These are phyloP conservation scores for Menidia beryllina DNA, from an alignment of 2,113 vertebrate genomes.

Conservation along the genomic window DNA sequence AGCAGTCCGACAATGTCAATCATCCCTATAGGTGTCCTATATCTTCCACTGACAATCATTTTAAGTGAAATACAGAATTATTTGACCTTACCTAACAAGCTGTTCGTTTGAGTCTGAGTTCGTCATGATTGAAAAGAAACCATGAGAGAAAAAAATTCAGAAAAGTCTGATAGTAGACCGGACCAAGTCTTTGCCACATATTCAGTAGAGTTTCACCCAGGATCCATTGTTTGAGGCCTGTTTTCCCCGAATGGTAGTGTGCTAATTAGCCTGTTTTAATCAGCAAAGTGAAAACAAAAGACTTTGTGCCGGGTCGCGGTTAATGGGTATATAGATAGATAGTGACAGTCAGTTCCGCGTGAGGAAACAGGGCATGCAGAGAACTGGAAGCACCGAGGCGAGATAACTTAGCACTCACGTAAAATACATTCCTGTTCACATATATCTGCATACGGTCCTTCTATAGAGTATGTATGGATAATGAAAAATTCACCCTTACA, in stretches of 20 bases:
- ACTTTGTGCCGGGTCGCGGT: constrained; percentile 36
- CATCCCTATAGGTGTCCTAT: constrained; percentile 7
- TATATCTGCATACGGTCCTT: constrained; percentile 18
- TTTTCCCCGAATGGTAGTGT: constrained; percentile 39
- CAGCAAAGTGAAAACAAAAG: constrained; percentile 43
- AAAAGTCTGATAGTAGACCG: constrained; percentile 25
- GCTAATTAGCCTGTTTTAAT: constrained; percentile 68
- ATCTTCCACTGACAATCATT: constrained; percentile 1
- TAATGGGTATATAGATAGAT: constrained; percentile 71
- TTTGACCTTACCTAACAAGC: constrained; percentile 21
- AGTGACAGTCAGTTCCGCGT: constrained; percentile 73
- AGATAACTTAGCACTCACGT: constrained; percentile 50
- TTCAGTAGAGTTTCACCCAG: constrained; percentile 38
- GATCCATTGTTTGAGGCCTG: constrained; percentile 19
- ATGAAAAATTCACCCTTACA: constrained; percentile 1
- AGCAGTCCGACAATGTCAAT: constrained; percentile 21
- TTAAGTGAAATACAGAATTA: constrained; percentile 16
- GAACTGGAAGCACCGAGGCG: constrained; percentile 55
- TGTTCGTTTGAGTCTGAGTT: constrained; percentile 5
- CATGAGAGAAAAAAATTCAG: too few relatives aligned
- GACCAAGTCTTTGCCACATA: constrained; percentile 21
- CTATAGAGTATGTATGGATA: background rate
- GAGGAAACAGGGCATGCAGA: constrained; percentile 55
- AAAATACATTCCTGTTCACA: constrained; percentile 42
- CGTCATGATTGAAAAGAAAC: background rate